Percentiles rank a stretch among this genome's conserved stretches.
Evolutionary conservation across 2,113 vertebrate species (phyloP).

Genomic region (Engraulis encrasicolus): DNA sequence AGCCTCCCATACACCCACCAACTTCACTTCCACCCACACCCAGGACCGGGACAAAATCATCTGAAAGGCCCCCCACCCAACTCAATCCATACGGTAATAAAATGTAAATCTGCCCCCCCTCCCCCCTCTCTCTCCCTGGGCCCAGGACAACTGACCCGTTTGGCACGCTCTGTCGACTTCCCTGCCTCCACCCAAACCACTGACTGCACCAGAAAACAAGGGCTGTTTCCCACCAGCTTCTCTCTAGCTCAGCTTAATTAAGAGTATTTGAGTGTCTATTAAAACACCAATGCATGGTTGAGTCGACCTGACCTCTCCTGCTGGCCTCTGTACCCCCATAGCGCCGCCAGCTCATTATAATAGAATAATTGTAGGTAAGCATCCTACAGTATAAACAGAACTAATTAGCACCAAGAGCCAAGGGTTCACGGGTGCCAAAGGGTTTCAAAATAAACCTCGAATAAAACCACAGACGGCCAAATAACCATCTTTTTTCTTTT

Average conservation of each 20-base stretch:
- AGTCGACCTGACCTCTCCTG: slow-evolving; percentile 69
- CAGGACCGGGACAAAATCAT: no score
- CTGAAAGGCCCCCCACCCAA: no score
- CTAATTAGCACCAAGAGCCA: slow-evolving; percentile 76
- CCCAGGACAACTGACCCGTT: no score
- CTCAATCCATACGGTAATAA: no score
- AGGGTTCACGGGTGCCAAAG: slow-evolving; percentile 67
- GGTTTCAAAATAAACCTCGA: slow-evolving; percentile 72
- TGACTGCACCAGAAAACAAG: slow-evolving; percentile 52
- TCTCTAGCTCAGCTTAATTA: slow-evolving; percentile 76
- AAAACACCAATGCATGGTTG: slow-evolving; percentile 76
- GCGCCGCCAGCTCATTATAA: slow-evolving; percentile 76
- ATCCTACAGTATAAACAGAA: slow-evolving; percentile 71
- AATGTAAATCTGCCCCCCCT: no score
- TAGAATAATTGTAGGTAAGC: slow-evolving; percentile 79
- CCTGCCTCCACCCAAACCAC: no score
- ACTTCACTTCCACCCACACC: slow-evolving; percentile 34
- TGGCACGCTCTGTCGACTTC: no score
- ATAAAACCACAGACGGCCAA: slow-evolving; percentile 68
- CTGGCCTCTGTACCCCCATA: slow-evolving; percentile 63
- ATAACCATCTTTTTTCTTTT: slow-evolving; percentile 76
- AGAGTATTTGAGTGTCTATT: slow-evolving; percentile 81
- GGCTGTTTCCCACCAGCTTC: slow-evolving; percentile 62
- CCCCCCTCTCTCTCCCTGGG: no score
- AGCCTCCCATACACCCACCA: no score